A percentile compares a stretch with the other conserved stretches of the same genome.
Conservation (phyloP, 2,113 vertebrate genomes). For the Lophius piscatorius region DNA sequence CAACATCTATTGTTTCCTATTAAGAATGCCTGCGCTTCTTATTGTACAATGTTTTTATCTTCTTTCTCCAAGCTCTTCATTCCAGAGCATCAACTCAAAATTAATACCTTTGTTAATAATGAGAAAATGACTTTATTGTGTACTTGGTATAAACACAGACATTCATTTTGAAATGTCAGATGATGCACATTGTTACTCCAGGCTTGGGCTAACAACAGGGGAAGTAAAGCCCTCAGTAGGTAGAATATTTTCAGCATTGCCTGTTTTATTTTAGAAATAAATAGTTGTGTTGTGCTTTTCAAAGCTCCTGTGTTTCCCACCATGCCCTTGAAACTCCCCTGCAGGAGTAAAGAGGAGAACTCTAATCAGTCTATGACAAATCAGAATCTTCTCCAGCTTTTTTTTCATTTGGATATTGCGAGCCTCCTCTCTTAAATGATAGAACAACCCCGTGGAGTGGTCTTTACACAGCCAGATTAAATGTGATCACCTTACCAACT, state of each 20-base stretch:
- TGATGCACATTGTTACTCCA: not conserved
- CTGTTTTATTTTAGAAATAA: constrained; percentile 20
- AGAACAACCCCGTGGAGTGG: constrained; percentile 66
- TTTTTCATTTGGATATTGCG: constrained; percentile 78
- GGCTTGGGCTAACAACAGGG: not conserved
- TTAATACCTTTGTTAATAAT: constrained; percentile 5
- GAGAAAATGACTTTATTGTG: constrained; percentile 4
- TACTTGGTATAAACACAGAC: constrained; percentile 4
- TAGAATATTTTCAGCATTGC: constrained; percentile 12
- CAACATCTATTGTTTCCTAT: constrained; percentile 37
- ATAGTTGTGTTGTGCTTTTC: constrained; percentile 14
- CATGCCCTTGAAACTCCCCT: constrained; percentile 62
- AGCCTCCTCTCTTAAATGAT: constrained; percentile 65
- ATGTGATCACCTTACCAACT: constrained; percentile 73
- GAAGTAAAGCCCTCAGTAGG: constrained; percentile 10
- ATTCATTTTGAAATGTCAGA: constrained; percentile 2
- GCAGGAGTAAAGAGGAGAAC: constrained; percentile 38
- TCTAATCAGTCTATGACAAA: constrained; percentile 71
- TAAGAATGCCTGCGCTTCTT: constrained; percentile 37
- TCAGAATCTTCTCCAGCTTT: constrained; percentile 64
- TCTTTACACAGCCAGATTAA: constrained; percentile 70
- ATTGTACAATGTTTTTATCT: constrained; percentile 35
- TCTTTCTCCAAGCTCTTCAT: constrained; percentile 25
- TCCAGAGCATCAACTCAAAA: constrained; percentile 26
- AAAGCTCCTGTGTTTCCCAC: constrained; percentile 17